Conservation (phyloP, 1,140 invertebrate species). For the Agrypnia vestita region DNA sequence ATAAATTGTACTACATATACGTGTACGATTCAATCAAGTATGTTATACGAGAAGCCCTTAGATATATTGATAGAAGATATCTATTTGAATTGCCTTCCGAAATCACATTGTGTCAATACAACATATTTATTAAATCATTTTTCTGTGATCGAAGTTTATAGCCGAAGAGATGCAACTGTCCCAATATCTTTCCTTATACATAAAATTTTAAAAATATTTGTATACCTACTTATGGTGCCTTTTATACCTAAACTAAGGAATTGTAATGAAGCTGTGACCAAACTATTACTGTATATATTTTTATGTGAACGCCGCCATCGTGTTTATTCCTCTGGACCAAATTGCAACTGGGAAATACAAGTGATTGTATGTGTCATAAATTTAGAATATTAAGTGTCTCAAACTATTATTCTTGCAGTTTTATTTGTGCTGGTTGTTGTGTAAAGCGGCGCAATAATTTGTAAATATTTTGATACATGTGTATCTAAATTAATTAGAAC, state of each 20-base stretch:
- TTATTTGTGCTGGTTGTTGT: conserved; percentile 34
- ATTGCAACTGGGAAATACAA: conserved; percentile 42
- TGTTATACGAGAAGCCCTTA: too few relatives aligned
- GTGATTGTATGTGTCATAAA: conserved; percentile 55
- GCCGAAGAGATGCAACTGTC: conserved; percentile 44
- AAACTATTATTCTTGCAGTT: neutral
- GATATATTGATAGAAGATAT: neutral
- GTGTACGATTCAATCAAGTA: neutral
- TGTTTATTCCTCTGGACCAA: conserved; percentile 31
- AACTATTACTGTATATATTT: conserved; percentile 50
- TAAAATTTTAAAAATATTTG: conserved; percentile 23
- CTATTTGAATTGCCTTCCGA: neutral
- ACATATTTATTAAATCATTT: conserved; percentile 45
- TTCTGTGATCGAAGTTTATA: conserved; percentile 46
- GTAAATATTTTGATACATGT: conserved; percentile 28
- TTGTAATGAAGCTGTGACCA: conserved; percentile 51
- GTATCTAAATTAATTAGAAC: conserved; percentile 15
- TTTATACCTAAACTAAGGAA: conserved; percentile 45
- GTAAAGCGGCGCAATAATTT: conserved; percentile 29
- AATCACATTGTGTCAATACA: neutral
- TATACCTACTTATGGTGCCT: conserved; percentile 31
- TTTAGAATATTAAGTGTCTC: conserved; percentile 41
- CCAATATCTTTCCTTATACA: conserved; percentile 17
- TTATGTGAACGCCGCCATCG: conserved; percentile 51
- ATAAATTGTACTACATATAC: neutral